Evolutionary conservation across 2,113 vertebrate species (phyloP).

Genomic region (Pelecanoides urinatrix): DNA sequence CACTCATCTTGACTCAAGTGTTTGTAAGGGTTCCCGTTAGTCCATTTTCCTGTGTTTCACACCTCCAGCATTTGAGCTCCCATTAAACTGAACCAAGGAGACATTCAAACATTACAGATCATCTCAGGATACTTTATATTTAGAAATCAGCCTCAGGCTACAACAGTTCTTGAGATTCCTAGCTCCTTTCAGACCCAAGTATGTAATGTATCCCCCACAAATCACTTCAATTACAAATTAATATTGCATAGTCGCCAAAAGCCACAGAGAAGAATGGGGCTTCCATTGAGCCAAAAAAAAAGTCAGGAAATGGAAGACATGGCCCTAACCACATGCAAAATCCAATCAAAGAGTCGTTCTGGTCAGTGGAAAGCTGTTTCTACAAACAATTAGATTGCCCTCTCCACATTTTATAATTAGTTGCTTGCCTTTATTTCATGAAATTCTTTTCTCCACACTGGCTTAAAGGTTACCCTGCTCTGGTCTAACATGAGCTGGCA

Average conservation of each 20-base stretch:
- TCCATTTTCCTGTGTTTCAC: constrained; percentile 8
- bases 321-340: background rate
- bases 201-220: background rate
- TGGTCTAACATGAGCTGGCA: background rate
- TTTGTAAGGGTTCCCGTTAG: background rate
- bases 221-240: background rate
- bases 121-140: constrained; percentile 59
- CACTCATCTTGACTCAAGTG: constrained; percentile 44
- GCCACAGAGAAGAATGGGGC: background rate
- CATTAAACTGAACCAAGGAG: constrained; percentile 9
- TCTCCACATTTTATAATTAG: background rate
- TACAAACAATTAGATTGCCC: background rate
- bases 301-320: background rate
- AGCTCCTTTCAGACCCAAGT: background rate
- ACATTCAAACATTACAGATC: constrained; percentile 20
- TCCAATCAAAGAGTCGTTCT: background rate
- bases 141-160: constrained; percentile 41
- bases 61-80: background rate
- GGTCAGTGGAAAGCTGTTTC: background rate
- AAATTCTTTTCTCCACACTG: background rate
- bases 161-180: constrained; percentile 4
- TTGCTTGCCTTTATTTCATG: background rate
- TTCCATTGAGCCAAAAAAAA: background rate
- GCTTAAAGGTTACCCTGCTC: background rate
- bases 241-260: background rate